These are phyloP conservation scores for Emydocephalus ijimae DNA, from an alignment of 2,113 vertebrate species.

Conservation along the genomic window DNA sequence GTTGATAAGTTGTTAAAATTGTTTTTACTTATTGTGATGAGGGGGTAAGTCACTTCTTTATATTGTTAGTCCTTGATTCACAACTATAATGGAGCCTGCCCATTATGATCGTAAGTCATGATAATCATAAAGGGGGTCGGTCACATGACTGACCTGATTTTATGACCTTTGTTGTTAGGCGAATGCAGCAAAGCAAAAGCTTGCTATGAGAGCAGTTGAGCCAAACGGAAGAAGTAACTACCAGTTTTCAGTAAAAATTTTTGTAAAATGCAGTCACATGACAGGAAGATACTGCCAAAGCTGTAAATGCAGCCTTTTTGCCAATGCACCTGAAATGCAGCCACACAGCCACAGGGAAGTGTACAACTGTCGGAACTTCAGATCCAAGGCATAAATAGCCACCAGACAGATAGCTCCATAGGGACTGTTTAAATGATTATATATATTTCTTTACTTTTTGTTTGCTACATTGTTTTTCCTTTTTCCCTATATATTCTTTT, in stretches of 20 bases:
- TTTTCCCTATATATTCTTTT: not conserved
- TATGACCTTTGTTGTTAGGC: too few species aligned
- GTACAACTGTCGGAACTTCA: not conserved
- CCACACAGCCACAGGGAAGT: not conserved
- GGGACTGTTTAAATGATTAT: not conserved
- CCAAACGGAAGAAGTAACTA: not conserved
- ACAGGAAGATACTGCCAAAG: not conserved
- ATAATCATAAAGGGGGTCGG: not conserved
- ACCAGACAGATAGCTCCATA: not conserved
- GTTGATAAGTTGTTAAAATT: not conserved
- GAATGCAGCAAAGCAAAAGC: not conserved
- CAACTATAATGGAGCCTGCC: not conserved
- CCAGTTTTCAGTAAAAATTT: not conserved
- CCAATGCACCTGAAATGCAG: not conserved
- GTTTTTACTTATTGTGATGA: not conserved
- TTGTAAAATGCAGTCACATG: not conserved
- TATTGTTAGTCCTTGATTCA: not conserved
- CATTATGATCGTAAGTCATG: not conserved
- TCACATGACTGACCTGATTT: too few species aligned
- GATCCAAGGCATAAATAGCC: not conserved
- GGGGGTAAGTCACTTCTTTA: not conserved
- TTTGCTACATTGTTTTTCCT: not conserved
- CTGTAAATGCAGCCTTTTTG: not conserved
- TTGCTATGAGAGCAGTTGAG: not conserved
- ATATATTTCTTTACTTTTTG: not conserved